A percentile compares a stretch with the other conserved stretches of the same genome.
Conservation (phyloP, 1,140 invertebrate genomes). For the Drosophila tristis region DNA sequence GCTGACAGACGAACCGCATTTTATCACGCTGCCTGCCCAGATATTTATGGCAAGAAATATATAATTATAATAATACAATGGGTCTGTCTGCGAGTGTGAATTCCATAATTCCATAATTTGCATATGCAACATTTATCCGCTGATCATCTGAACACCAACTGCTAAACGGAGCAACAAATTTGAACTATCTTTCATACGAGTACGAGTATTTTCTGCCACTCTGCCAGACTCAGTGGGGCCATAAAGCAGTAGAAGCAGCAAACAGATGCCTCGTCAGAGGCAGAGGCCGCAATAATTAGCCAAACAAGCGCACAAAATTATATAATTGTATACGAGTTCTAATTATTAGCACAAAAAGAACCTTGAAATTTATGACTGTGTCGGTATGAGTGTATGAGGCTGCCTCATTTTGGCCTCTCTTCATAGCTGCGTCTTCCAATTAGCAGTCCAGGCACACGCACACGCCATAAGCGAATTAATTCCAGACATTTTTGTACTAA, state of each 20-base stretch:
- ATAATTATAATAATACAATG: background rate
- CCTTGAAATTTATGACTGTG: conserved; percentile 54
- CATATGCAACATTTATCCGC: conserved; percentile 13
- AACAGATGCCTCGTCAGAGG: no score
- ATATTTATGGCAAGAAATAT: conserved; percentile 9
- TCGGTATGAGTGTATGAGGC: background rate
- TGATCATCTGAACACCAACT: background rate
- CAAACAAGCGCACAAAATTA: conserved; percentile 46
- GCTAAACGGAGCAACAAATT: conserved; percentile 34
- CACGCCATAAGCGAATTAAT: conserved; percentile 64
- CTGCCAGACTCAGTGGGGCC: conserved; percentile 35
- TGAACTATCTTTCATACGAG: conserved; percentile 35
- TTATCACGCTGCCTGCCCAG: conserved; percentile 29
- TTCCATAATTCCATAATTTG: background rate
- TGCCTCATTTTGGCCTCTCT: conserved; percentile 29
- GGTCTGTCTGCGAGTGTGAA: no score
- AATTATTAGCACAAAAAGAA: conserved; percentile 70
- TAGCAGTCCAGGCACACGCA: conserved; percentile 61
- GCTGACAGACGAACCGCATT: conserved; percentile 1
- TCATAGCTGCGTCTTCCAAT: conserved; percentile 53
- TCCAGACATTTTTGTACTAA: conserved; percentile 58
- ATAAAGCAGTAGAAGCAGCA: conserved; percentile 28
- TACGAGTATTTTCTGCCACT: conserved; percentile 7
- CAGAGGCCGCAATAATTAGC: conserved; percentile 38
- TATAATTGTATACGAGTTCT: conserved; percentile 62